These are phyloP conservation scores for Tenebrio molitor DNA, from an alignment of 1,140 invertebrate species.

Conservation along the genomic window DNA sequence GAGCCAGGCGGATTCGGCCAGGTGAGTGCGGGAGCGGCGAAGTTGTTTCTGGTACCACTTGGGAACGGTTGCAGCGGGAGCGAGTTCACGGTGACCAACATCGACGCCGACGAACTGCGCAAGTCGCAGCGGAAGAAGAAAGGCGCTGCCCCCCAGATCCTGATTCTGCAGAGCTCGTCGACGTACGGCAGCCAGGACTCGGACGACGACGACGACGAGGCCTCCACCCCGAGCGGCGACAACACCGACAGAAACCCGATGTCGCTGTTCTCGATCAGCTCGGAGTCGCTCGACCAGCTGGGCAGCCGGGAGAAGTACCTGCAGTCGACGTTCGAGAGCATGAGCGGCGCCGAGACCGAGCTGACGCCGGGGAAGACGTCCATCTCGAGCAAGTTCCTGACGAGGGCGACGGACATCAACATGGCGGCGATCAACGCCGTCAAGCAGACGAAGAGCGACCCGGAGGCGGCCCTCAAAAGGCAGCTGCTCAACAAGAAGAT, in stretches of 20 bases:
- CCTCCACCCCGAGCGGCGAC: constrained; percentile 82
- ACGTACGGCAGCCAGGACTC: constrained; percentile 82
- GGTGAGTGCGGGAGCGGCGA: no score
- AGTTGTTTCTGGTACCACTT: no score
- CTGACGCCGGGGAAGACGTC: constrained; percentile 63
- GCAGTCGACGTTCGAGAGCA: constrained; percentile 83
- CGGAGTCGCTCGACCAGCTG: constrained; percentile 79
- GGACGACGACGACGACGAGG: constrained; percentile 82
- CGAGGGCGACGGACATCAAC: constrained; percentile 67
- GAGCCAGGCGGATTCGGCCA: constrained; percentile 66
- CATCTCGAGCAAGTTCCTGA: constrained; percentile 63
- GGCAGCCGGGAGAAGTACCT: constrained; percentile 81
- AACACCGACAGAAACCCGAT: constrained; percentile 75
- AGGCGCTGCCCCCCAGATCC: constrained; percentile 61
- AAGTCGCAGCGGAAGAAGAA: constrained; percentile 79
- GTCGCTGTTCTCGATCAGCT: constrained; percentile 78
- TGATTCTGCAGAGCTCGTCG: constrained; percentile 68
- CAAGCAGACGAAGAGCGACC: constrained; percentile 71
- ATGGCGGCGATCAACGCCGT: constrained; percentile 71
- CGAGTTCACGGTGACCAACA: constrained; percentile 88
- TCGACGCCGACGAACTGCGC: constrained; percentile 86
- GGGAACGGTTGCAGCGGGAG: constrained; percentile 69
- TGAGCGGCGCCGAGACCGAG: constrained; percentile 75
- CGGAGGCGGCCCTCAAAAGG: constrained; percentile 79
- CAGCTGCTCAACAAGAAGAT: constrained; percentile 88